Percentiles rank a stretch among this genome's conserved stretches.
phyloP scores from a whole-genome alignment of 2,797 vertebrate genomes.

The Sebastes matsubarae region DNA sequence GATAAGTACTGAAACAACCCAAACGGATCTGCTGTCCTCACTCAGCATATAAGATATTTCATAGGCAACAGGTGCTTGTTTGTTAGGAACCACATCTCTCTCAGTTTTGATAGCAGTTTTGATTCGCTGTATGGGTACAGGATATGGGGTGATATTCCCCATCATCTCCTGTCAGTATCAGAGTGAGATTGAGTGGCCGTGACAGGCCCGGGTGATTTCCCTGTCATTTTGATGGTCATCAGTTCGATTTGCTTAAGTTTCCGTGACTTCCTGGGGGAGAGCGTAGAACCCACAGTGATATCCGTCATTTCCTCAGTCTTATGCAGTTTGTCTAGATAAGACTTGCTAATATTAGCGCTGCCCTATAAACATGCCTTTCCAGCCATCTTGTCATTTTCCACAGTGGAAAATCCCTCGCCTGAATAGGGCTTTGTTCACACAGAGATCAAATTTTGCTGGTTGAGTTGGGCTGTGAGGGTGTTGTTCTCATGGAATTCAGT shows the following conservation, averaged over 20 bases:
- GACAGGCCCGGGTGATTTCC: conserved; percentile 59
- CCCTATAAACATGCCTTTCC: conserved; percentile 53
- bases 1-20: conserved; percentile 51
- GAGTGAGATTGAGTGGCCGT: conserved; percentile 51
- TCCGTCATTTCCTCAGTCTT: conserved; percentile 51
- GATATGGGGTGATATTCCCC: conserved; percentile 29
- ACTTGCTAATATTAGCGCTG: conserved; percentile 67
- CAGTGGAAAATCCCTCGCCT: conserved; percentile 66
- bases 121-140: conserved; percentile 37
- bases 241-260: conserved; percentile 65
- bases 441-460: conserved; percentile 57
- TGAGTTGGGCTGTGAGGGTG: conserved; percentile 8
- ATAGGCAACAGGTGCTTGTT: conserved; percentile 57
- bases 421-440: conserved; percentile 63
- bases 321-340: conserved; percentile 63
- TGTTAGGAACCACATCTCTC: conserved; percentile 22
- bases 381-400: conserved; percentile 60
- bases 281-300: conserved; percentile 31
- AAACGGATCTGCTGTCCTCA: not conserved
- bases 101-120: conserved; percentile 43
- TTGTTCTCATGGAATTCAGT: conserved; percentile 66
- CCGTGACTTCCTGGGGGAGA: conserved; percentile 43
- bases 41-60: not conserved
- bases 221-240: conserved; percentile 71
- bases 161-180: conserved; percentile 37